A percentile compares a stretch with the other conserved stretches of the same genome.
Conservation (phyloP, 2,888 invertebrate species). For the Stenchaetothrips biformis region DNA sequence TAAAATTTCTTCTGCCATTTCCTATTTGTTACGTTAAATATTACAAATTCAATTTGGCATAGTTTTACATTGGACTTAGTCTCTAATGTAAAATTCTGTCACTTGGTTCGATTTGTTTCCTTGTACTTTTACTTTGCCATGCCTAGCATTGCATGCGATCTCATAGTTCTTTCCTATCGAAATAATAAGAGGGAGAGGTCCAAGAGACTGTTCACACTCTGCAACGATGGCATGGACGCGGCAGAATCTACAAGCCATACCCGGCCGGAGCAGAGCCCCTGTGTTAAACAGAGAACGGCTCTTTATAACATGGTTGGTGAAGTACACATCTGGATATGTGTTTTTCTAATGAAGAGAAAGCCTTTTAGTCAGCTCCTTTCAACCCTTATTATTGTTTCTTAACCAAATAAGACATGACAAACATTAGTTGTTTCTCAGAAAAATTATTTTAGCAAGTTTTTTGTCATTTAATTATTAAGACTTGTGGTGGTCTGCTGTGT, state of each 20-base stretch:
- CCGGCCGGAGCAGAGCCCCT: constrained; percentile 3
- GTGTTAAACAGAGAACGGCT: not conserved
- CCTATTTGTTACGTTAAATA: not conserved
- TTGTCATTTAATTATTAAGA: too few relatives aligned
- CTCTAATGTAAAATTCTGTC: not conserved
- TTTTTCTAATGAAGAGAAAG: not conserved
- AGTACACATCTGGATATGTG: not conserved
- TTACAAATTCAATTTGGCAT: not conserved
- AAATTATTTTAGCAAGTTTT: too few relatives aligned
- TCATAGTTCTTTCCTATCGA: not conserved
- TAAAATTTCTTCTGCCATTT: not conserved
- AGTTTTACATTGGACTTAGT: not conserved
- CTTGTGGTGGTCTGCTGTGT: too few relatives aligned
- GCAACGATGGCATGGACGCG: not conserved
- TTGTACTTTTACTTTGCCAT: not conserved
- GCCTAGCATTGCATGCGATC: not conserved
- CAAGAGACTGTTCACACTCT: not conserved
- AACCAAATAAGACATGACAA: not conserved
- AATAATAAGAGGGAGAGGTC: not conserved
- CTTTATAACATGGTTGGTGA: constrained; percentile 1
- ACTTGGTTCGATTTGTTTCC: not conserved
- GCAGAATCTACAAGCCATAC: too few relatives aligned
- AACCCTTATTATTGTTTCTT: not conserved
- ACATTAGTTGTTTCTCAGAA: not conserved
- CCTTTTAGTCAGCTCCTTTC: not conserved